phyloP scores from a whole-genome alignment of 2,797 vertebrate genomes.

The Anguilla pacifica region DNA sequence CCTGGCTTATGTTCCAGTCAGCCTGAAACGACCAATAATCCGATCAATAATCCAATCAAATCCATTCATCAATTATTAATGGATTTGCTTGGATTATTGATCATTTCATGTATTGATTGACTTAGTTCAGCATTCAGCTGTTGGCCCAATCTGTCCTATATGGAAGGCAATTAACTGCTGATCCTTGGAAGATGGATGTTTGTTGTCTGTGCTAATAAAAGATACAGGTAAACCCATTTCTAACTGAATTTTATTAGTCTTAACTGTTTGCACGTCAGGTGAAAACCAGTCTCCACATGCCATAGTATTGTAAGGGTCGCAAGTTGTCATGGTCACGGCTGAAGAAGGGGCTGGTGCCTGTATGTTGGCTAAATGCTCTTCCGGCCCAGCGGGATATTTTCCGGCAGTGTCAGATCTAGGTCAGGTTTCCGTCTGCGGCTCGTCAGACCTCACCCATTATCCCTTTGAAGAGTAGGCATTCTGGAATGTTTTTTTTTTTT shows the following conservation, averaged over 20 bases:
- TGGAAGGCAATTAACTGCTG: background rate
- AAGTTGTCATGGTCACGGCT: background rate
- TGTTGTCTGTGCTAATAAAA: background rate
- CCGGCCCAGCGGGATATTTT: background rate
- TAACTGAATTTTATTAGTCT: background rate
- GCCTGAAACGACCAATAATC: background rate
- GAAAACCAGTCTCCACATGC: background rate
- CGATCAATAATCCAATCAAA: no score
- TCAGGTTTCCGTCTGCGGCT: background rate
- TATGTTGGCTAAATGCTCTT: background rate
- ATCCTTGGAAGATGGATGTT: background rate
- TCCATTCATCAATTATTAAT: background rate
- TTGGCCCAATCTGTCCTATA: background rate
- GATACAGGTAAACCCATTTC: background rate
- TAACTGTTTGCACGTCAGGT: background rate
- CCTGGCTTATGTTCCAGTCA: background rate
- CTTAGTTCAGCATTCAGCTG: background rate
- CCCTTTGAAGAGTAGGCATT: background rate
- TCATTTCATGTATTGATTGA: background rate
- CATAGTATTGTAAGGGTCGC: background rate
- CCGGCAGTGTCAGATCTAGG: background rate
- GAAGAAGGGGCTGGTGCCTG: background rate
- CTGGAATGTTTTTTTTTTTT: background rate
- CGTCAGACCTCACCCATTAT: background rate
- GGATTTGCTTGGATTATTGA: constrained; percentile 2